A percentile compares a stretch with the other conserved stretches of the same genome.
These are phyloP conservation scores for Idaea dimidiata DNA, from an alignment of 2,888 invertebrate genomes.

Conservation along the genomic window DNA sequence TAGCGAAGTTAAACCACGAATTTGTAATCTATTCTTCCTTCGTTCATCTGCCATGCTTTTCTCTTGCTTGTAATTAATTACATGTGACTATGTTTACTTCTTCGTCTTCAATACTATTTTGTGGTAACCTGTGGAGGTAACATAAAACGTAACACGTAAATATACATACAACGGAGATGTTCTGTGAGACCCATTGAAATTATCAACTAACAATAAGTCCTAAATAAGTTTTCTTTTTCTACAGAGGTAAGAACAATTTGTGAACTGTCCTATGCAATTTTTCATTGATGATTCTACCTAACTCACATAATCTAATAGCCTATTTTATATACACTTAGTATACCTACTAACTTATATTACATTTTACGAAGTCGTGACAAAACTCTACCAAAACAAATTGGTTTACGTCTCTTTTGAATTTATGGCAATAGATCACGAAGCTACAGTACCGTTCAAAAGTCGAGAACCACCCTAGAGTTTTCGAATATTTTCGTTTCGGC, in stretches of 20 bases:
- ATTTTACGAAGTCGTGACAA: not conserved
- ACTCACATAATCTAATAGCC: not conserved
- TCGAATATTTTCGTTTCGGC: no score
- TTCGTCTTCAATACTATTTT: not conserved
- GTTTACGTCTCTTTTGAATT: not conserved
- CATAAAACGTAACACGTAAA: no score
- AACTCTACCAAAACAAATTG: not conserved
- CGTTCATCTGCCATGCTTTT: not conserved
- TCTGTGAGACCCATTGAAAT: no score
- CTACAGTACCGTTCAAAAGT: not conserved
- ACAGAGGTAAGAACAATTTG: no score
- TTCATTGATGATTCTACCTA: no score
- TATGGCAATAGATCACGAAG: not conserved
- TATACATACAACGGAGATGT: no score
- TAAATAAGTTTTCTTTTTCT: no score
- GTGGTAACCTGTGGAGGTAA: no score
- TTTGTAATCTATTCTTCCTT: not conserved
- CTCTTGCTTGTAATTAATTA: not conserved
- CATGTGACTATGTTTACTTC: not conserved
- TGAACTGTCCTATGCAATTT: no score
- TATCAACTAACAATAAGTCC: no score
- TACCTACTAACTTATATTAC: not conserved
- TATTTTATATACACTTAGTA: not conserved
- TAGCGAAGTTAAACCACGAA: not conserved
- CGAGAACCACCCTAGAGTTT: not conserved